Evolutionary conservation across 2,888 invertebrate genomes (phyloP).

Genomic region (Microplitis manilae): DNA sequence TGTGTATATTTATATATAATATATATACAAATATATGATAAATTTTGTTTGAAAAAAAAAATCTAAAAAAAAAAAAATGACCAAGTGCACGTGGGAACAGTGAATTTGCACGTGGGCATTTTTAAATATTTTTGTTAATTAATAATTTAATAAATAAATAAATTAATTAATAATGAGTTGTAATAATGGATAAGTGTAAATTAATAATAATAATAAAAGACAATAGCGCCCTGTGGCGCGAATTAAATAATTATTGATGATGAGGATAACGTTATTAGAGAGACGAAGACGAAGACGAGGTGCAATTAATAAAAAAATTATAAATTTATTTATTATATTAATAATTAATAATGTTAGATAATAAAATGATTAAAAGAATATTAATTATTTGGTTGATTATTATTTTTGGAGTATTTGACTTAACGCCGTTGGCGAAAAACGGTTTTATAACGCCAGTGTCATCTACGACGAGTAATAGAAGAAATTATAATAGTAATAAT

Average conservation of each 20-base stretch:
- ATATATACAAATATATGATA: not conserved
- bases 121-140: too few species aligned
- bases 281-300: not conserved
- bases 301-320: not conserved
- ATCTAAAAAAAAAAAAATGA: too few species aligned
- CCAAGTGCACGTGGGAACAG: too few species aligned
- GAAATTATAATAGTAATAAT: not conserved
- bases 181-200: not conserved
- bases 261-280: not conserved
- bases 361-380: constrained; percentile 12
- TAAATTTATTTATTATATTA: not conserved
- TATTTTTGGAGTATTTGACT: not conserved
- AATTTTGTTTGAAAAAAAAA: too few species aligned
- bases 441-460: not conserved
- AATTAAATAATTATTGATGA: not conserved
- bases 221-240: not conserved
- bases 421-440: not conserved
- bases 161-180: not conserved
- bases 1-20: not conserved
- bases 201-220: not conserved
- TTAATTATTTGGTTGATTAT: not conserved
- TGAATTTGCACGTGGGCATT: not conserved
- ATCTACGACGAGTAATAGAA: not conserved
- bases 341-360: not conserved
- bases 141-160: too few species aligned